These are phyloP conservation scores for Silurus glanis DNA, from an alignment of 2,113 vertebrate species.

Conservation along the genomic window DNA sequence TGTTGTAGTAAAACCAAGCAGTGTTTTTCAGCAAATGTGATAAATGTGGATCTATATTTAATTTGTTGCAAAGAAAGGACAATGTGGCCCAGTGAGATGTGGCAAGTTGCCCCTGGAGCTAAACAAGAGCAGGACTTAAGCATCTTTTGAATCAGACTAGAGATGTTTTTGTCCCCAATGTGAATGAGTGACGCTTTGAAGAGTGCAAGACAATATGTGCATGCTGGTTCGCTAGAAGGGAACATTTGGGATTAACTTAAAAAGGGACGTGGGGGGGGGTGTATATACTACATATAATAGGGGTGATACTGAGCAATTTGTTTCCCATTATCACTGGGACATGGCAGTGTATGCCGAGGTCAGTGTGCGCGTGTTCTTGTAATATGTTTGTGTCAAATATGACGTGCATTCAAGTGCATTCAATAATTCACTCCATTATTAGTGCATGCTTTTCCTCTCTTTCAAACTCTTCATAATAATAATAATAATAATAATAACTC, in stretches of 20 bases:
- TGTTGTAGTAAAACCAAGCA: not conserved
- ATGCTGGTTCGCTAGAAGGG: constrained; percentile 3
- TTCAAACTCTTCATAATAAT: constrained; percentile 65
- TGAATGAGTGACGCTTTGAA: constrained; percentile 10
- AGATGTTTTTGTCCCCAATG: constrained; percentile 34
- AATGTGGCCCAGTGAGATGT: constrained; percentile 46
- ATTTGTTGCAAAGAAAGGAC: constrained; percentile 24
- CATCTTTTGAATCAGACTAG: constrained; percentile 37
- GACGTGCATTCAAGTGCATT: not conserved
- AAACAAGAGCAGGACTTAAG: constrained; percentile 59
- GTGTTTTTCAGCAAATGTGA: not conserved
- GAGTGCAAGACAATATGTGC: not conserved
- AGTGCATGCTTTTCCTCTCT: constrained; percentile 44
- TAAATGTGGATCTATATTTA: constrained; percentile 27
- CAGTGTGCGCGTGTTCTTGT: not conserved
- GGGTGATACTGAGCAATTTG: constrained; percentile 2
- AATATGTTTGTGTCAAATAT: constrained; percentile 19
- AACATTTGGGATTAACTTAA: constrained; percentile 4
- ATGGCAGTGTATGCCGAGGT: constrained; percentile 40
- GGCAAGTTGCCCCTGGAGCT: constrained; percentile 36
- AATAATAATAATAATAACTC: constrained; percentile 54
- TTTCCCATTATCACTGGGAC: constrained; percentile 18
- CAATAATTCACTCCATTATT: no score
- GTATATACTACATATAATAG: not conserved
- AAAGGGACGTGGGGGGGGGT: not conserved